Conservation (phyloP, 2,888 invertebrate genomes). For the Chymomyza caudatula region DNA sequence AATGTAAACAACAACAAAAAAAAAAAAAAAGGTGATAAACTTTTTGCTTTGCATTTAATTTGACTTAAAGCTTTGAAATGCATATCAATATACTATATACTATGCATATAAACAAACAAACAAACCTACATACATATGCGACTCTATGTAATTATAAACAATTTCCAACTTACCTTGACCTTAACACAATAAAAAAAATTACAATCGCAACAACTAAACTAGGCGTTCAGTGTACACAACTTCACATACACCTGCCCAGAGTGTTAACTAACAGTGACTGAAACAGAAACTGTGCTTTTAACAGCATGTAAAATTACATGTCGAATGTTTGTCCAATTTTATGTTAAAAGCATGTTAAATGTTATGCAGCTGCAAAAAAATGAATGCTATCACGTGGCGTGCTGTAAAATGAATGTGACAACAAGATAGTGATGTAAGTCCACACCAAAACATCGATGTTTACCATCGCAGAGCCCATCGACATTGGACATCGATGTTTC, state of each 20-base stretch:
- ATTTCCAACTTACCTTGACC: constrained; percentile 73
- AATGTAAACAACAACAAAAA: constrained; percentile 3
- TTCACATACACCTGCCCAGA: too few species aligned
- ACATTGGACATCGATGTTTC: too few species aligned
- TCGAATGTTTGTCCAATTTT: background rate
- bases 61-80: background rate
- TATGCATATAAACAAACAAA: constrained; percentile 11
- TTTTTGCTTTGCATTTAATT: constrained; percentile 37
- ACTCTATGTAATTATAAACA: constrained; percentile 56
- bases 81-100: background rate
- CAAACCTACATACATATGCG: constrained; percentile 19
- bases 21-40: constrained; percentile 8
- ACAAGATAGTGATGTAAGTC: too few species aligned
- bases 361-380: background rate
- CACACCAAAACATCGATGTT: too few species aligned
- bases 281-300: background rate
- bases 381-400: too few species aligned
- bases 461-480: too few species aligned
- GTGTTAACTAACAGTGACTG: background rate
- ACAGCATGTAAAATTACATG: constrained; percentile 29
- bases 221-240: constrained; percentile 11
- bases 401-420: too few species aligned
- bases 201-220: constrained; percentile 54
- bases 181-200: constrained; percentile 73
- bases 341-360: background rate